Evolutionary conservation across 2,797 vertebrate species (phyloP), one percentile per base, ranked within the genome.

Genomic region (Triplophysa yarkandensis): DNA sequence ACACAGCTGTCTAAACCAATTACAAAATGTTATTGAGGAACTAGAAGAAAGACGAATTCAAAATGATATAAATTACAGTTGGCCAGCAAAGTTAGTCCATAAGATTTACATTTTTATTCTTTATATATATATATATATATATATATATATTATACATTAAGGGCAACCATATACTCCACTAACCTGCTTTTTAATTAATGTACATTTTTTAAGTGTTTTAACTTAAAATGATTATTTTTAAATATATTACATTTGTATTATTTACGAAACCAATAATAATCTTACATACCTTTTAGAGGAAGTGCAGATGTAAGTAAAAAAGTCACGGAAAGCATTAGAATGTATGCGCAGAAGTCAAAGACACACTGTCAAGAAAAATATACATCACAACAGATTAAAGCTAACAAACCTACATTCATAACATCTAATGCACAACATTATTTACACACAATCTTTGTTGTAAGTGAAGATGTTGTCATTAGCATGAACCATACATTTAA

Each of bases 211-310:
- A n/a, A n/a, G n/a, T n/a, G n/a, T n/a, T n/a, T n/a, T n/a, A n/a
- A n/a, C n/a, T n/a, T n/a, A n/a, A n/a, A n/a, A n/a, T n/a, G n/a
- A n/a, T n/a, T n/a, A n/a, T n/a, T n/a, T n/a, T n/a, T n/a, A n/a
- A n/a, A n/a, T n/a, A n/a, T n/a, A n/a, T n/a, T n/a, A n/a, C n/a
- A n/a, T n/a, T n/a, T n/a, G n/a, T n/a, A 27, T 14, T 11, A 1
- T 6, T 55, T 27, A 27, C 54, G 8, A 16, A 2, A 57, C 16
- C 17, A 57, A 28, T n/a, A 17, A 7, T 28, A 23, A 55, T 28
- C 1, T 48, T 50, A 34, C 84, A 87, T 80, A 90, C 91, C 88
- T 86, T 83, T 79, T 16, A 78, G 23, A 5, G 80, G 82, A 25
- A 85, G 77, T 63, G 85, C 64, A 65, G 79, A 7, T 23, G 57